Conservation (phyloP, 2,113 vertebrate species). For the Nestor notabilis region DNA sequence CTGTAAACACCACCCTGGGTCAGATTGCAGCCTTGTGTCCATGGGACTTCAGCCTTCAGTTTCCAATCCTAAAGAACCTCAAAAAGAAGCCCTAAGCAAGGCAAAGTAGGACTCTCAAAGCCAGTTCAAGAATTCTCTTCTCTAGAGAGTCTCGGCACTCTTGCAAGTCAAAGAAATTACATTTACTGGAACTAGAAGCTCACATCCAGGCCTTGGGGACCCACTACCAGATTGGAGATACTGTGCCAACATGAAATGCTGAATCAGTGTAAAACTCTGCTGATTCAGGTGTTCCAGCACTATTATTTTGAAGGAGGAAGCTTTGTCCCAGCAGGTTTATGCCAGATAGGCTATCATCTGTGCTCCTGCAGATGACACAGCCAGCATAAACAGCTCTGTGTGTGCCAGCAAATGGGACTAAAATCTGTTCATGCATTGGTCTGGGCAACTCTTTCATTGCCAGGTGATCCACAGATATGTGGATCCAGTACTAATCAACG, state of each 20-base stretch:
- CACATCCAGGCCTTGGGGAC: background rate
- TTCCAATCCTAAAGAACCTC: background rate
- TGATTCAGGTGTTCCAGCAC: background rate
- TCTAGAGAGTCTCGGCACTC: background rate
- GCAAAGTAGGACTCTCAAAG: background rate
- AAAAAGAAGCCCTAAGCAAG: background rate
- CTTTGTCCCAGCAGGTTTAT: background rate
- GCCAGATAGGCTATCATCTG: background rate
- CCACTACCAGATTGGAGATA: background rate
- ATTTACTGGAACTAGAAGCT: background rate
- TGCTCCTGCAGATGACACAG: background rate
- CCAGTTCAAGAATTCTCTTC: rapidly evolving
- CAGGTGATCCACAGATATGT: background rate
- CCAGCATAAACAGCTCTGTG: background rate
- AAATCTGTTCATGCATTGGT: background rate
- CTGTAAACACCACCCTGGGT: background rate
- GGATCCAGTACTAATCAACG: too few relatives aligned
- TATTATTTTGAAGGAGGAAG: background rate
- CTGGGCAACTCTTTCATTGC: too few relatives aligned
- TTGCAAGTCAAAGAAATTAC: too few relatives aligned
- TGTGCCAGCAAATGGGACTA: background rate
- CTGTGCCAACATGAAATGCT: background rate
- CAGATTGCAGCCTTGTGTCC: background rate
- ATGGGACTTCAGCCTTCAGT: too few relatives aligned
- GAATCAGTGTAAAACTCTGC: background rate